Conservation (phyloP, 2,113 vertebrate species). For the Sturnira hondurensis region DNA sequence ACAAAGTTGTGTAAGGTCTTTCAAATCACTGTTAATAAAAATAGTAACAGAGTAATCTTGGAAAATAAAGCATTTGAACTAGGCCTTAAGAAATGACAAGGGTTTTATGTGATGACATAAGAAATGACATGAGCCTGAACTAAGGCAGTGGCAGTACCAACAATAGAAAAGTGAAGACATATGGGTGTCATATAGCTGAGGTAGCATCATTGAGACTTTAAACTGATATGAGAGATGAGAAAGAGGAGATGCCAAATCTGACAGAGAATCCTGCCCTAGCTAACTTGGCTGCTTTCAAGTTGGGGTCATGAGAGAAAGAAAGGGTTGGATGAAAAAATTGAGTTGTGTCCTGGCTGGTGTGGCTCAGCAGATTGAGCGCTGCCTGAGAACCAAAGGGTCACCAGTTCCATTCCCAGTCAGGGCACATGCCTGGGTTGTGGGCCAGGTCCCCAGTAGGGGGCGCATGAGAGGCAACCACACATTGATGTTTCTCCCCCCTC, state of each 20-base stretch:
- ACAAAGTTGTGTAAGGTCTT: not conserved
- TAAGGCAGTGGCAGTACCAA: not conserved
- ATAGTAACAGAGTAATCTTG: not conserved
- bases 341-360: too few relatives aligned
- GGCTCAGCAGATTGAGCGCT: too few relatives aligned
- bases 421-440: too few relatives aligned
- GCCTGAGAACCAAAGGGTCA: too few relatives aligned
- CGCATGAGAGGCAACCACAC: too few relatives aligned
- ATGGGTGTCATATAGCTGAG: not conserved
- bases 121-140: not conserved
- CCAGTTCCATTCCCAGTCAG: too few relatives aligned
- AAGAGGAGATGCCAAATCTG: not conserved
- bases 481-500: too few relatives aligned
- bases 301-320: not conserved
- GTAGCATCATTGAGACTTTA: not conserved
- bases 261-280: not conserved
- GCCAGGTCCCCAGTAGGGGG: too few relatives aligned
- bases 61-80: not conserved
- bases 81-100: not conserved
- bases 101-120: not conserved
- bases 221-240: not conserved
- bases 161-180: not conserved
- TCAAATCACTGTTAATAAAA: not conserved
- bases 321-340: not conserved
- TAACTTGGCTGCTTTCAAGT: not conserved